Percentiles rank a stretch among this genome's conserved stretches.
phyloP scores from a whole-genome alignment of 2,888 invertebrate genomes.

The Ceraclea dissimilis region DNA sequence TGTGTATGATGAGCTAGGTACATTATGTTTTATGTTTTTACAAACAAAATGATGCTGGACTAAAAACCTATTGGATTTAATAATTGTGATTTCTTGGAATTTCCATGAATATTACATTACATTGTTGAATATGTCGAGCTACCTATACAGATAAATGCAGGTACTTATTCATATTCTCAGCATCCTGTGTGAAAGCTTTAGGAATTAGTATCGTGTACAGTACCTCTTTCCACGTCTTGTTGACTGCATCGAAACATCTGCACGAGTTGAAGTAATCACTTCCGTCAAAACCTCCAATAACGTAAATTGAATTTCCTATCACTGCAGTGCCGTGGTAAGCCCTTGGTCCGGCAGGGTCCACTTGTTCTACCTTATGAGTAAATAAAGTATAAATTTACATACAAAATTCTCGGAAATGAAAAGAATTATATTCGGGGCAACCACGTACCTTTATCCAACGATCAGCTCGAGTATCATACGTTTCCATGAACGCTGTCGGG shows the following conservation, averaged over 20 bases:
- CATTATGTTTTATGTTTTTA: no score
- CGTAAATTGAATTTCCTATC: conserved; percentile 74
- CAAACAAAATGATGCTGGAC: no score
- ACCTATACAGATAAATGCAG: no score
- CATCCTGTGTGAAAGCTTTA: background rate
- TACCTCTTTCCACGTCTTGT: conserved; percentile 76
- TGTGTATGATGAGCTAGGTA: no score
- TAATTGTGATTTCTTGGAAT: no score
- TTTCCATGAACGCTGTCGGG: conserved; percentile 63
- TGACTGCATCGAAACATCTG: conserved; percentile 78
- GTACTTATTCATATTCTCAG: background rate
- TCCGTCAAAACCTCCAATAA: conserved; percentile 92
- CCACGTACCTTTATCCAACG: conserved; percentile 65
- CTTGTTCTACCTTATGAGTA: conserved; percentile 56
- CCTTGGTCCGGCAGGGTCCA: conserved; percentile 75
- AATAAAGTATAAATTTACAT: no score
- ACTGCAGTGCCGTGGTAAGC: conserved; percentile 94
- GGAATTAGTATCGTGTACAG: background rate
- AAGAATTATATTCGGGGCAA: background rate
- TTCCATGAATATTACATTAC: no score
- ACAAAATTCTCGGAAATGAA: background rate
- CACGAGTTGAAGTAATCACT: conserved; percentile 81
- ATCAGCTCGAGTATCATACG: conserved; percentile 84
- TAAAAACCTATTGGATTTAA: no score
- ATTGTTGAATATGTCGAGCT: no score